Evolutionary conservation across 2,113 vertebrate genomes (phyloP), one percentile per base, ranked within the genome.

Genomic region (Poeciliopsis turrubarensis): DNA sequence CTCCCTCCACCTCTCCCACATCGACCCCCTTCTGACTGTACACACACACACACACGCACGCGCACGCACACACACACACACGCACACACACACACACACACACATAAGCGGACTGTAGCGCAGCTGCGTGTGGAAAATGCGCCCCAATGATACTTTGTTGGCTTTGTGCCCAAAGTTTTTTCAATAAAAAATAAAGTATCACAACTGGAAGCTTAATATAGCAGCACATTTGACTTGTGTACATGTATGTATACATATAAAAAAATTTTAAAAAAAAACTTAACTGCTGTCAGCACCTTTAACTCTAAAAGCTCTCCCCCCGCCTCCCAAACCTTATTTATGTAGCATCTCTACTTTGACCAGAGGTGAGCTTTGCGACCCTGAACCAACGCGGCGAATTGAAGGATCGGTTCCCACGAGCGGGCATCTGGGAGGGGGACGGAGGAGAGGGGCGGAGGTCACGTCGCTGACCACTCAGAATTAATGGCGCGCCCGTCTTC

Each of bases 401-500:
- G 60, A 8, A 68, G 74, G 70, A 68, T n/a, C 57, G 71, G 80
- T 82, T 86, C 79, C 85, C 89, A 84, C 47, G 79, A 75, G 73
- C 69, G 30, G 26, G 57, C 29, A 5, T 32, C 29, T 68, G 72
- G 82, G 10, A 61, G 66, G 72, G 82, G 10, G 63, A 68, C 12
- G 71, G 77, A 31, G 71, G 77, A 31, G 4, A 29, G 62, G 86
- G 79, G 65, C 65, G 67, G 69, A 88, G 92, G 93, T 94, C 90
- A 79, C 57, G 70, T 68, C 65, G 78, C 73, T 87, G 91, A 93
- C 89, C 89, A 81, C 81, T 77, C 26, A 91, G 86, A 91, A 93
- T 81, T 65, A 89, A 92, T 89, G 89, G 78, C 19, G 75, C 68
- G 89, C 90, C 93, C 90, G 80, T 91, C 86, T 88, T 87, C 80